Conservation (phyloP, 2,888 invertebrate species). For the Xylocampa areola region DNA sequence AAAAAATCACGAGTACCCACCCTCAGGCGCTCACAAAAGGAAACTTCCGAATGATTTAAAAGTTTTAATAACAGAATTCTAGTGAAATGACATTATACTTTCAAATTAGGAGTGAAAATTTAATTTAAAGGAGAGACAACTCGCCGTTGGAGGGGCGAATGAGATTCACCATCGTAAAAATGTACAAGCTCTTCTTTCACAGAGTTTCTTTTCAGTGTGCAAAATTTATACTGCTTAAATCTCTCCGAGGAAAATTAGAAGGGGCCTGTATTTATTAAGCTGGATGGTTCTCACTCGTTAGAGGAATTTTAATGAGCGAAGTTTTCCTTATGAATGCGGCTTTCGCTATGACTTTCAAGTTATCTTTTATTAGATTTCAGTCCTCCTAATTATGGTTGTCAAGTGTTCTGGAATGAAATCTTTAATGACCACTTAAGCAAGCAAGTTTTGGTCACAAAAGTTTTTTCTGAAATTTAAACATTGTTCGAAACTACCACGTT, state of each 20-base stretch:
- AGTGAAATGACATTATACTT: constrained; percentile 91
- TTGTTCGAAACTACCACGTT: constrained; percentile 1
- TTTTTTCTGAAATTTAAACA: constrained; percentile 25
- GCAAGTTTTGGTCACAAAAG: constrained; percentile 18
- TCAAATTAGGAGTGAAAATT: constrained; percentile 91
- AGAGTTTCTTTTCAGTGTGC: constrained; percentile 88
- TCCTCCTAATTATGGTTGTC: constrained; percentile 84
- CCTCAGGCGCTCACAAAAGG: constrained; percentile 78
- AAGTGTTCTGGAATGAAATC: constrained; percentile 80
- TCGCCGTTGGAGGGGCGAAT: constrained; percentile 85
- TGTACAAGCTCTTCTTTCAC: constrained; percentile 87
- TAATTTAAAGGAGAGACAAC: constrained; percentile 90
- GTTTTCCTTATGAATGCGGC: constrained; percentile 88
- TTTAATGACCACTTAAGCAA: constrained; percentile 72
- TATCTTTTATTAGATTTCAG: constrained; percentile 88
- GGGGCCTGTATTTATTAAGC: constrained; percentile 87
- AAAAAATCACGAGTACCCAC: constrained; percentile 87
- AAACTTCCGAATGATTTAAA: constrained; percentile 89
- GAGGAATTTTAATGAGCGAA: constrained; percentile 88
- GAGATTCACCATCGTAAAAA: constrained; percentile 87
- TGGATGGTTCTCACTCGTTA: constrained; percentile 86
- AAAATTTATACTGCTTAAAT: constrained; percentile 88
- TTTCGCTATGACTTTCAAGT: constrained; percentile 81
- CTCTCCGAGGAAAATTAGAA: constrained; percentile 87
- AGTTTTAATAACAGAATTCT: constrained; percentile 90